These are phyloP conservation scores for Ophraella communa DNA, from an alignment of 2,888 invertebrate genomes.

Conservation along the genomic window DNA sequence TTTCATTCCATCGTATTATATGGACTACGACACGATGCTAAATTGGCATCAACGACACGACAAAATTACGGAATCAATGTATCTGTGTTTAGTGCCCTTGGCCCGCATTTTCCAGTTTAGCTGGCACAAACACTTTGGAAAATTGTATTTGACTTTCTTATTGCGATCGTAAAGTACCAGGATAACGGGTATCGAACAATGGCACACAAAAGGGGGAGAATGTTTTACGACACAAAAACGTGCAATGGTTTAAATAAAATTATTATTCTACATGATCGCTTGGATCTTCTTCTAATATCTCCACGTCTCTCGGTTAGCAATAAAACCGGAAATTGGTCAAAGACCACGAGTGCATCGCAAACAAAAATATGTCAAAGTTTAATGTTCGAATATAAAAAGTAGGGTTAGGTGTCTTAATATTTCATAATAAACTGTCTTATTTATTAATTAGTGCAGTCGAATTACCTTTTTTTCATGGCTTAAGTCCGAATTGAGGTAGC, in stretches of 20 bases:
- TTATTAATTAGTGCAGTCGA: too few relatives aligned
- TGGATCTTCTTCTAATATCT: too few relatives aligned
- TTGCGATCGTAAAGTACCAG: slow-evolving; percentile 43
- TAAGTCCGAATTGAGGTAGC: too few relatives aligned
- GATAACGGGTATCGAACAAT: slow-evolving; percentile 30
- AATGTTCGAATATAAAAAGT: too few relatives aligned
- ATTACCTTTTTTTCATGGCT: too few relatives aligned
- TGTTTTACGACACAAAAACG: not conserved
- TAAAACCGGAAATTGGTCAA: too few relatives aligned
- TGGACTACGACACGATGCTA: slow-evolving; percentile 26
- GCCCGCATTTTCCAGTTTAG: slow-evolving; percentile 1
- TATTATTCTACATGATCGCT: not conserved
- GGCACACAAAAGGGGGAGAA: slow-evolving; percentile 23
- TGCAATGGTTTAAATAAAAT: not conserved
- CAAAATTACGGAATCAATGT: slow-evolving; percentile 50
- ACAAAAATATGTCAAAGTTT: too few relatives aligned
- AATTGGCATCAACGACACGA: slow-evolving; percentile 33
- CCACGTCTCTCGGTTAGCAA: too few relatives aligned
- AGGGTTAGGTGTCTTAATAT: too few relatives aligned
- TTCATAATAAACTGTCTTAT: too few relatives aligned
- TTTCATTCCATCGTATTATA: slow-evolving; percentile 21
- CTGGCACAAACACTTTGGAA: slow-evolving; percentile 50
- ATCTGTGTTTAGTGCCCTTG: slow-evolving; percentile 42
- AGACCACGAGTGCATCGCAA: too few relatives aligned
- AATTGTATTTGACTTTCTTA: slow-evolving; percentile 60